Base-by-base conservation (phyloP, 2,888 invertebrate species). In the Artemia sinica region DNA sequence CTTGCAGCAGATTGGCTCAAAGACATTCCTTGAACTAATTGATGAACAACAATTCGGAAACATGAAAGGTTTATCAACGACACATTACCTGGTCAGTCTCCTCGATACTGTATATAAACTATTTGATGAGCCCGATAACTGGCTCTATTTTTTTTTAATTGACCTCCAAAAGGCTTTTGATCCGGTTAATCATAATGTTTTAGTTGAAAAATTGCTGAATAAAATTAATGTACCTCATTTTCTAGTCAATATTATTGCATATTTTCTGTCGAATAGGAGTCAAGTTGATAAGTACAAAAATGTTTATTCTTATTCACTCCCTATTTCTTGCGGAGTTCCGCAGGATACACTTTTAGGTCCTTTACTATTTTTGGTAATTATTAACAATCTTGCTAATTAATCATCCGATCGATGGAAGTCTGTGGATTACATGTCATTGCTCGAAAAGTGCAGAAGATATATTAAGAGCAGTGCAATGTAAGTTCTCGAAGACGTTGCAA, bases 161-260 rank as follows among this genome's bases (percentile, higher is more conserved):
- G 1, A 28, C 28, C 28, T 28, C 4, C 28, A 28, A 28, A 28
- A 2, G 28, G 28, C 28, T 28, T 4, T 28, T 28, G 28, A 28
- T 28, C 28, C 4, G 28, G 28, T 28, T 1, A 28, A 4, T 28
- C 2, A 28, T 28, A 28, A 28, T 28, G 4, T 28, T 28, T 28
- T 4, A 1, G 4, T 28, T 28, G 4, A 28, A 28, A 28, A 28
- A 28, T 28, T 28, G 28, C 28, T 28, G 28, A 28, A 28, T 28
- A 4, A 28, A 28, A 2, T 52, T 3, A 52, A 52, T 13, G 13
- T 14, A 52, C 52, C 52, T n/a, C 52, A n/a, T 52, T 52, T 52
- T 52, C 52, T 52, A 52, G 52, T n/a, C 52, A 52, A 52, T 52
- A 52, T 14, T 52, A 52, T 52, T 52, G n/a, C 52, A 52, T 52